These are phyloP conservation scores for Acleris holmiana DNA, from an alignment of 2,888 invertebrate genomes.

Conservation along the genomic window DNA sequence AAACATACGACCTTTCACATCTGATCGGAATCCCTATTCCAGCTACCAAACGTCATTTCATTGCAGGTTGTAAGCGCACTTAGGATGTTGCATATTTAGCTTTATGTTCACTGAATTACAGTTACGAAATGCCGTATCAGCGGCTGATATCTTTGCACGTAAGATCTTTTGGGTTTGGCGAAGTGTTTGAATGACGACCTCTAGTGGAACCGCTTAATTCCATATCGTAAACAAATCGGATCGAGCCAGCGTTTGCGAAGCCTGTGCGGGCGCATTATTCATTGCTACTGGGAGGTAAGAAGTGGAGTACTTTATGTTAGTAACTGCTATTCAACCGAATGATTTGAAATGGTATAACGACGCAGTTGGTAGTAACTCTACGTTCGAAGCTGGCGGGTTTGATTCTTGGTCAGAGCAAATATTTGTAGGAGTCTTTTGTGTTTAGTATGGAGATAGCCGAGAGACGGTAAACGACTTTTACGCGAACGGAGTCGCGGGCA, in stretches of 20 bases:
- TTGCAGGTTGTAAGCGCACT: not conserved
- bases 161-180: not conserved
- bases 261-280: constrained; percentile 34
- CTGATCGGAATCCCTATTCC: not conserved
- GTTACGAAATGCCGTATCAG: constrained; percentile 6
- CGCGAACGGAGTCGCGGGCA: too few species aligned
- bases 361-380: too few species aligned
- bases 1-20: constrained; percentile 5
- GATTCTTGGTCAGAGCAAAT: too few species aligned
- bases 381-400: too few species aligned
- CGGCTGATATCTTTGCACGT: not conserved
- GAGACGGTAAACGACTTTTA: too few species aligned
- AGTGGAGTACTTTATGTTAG: not conserved
- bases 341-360: too few species aligned
- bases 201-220: constrained; percentile 25
- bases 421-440: too few species aligned
- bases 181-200: constrained; percentile 21
- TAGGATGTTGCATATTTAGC: not conserved
- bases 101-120: too few species aligned
- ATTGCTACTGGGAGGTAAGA: constrained; percentile 23
- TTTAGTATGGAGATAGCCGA: too few species aligned
- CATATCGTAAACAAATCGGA: constrained; percentile 35
- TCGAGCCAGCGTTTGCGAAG: constrained; percentile 6
- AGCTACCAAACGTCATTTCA: constrained; percentile 6
- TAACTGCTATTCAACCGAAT: not conserved